phyloP scores from a whole-genome alignment of 2,797 vertebrate genomes.

The Bovichtus diacanthus region DNA sequence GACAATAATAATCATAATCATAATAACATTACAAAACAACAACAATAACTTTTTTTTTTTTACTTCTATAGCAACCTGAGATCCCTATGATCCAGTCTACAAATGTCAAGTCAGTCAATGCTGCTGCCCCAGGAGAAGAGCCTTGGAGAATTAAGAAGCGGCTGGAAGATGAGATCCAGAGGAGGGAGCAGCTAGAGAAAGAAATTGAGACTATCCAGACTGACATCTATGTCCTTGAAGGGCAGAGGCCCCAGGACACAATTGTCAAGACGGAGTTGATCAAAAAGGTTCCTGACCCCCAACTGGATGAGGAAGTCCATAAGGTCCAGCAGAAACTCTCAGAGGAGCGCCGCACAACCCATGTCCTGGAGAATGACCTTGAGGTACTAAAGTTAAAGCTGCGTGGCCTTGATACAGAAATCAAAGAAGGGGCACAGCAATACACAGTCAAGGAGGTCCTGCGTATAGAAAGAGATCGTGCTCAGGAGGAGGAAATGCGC shows the following conservation, averaged over 20 bases:
- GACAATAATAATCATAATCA: neutral
- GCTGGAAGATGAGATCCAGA: slow-evolving; percentile 91
- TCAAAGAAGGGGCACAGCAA: slow-evolving; percentile 92
- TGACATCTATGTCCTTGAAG: slow-evolving; percentile 92
- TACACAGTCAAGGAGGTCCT: slow-evolving; percentile 96
- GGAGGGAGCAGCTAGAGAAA: slow-evolving; percentile 91
- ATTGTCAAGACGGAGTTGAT: slow-evolving; percentile 92
- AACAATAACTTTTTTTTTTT: neutral
- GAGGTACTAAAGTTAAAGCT: slow-evolving; percentile 88
- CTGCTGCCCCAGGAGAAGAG: slow-evolving; percentile 82
- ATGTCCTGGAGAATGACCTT: slow-evolving; percentile 90
- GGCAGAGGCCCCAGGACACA: slow-evolving; percentile 92
- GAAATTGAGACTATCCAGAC: slow-evolving; percentile 91
- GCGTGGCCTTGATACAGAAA: slow-evolving; percentile 87
- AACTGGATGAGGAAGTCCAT: slow-evolving; percentile 91
- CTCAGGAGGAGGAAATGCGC: slow-evolving; percentile 91
- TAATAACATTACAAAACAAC: neutral
- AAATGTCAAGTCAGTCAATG: slow-evolving; percentile 78
- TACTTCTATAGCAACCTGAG: slow-evolving; percentile 88
- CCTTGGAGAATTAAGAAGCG: slow-evolving; percentile 92
- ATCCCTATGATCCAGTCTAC: slow-evolving; percentile 73
- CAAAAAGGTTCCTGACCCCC: slow-evolving; percentile 94
- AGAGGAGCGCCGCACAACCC: slow-evolving; percentile 91
- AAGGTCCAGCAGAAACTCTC: slow-evolving; percentile 90
- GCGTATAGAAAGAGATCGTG: slow-evolving; percentile 93